Evolutionary conservation across 2,797 vertebrate genomes (phyloP).

Genomic region (Schizothorax lantsangensis): DNA sequence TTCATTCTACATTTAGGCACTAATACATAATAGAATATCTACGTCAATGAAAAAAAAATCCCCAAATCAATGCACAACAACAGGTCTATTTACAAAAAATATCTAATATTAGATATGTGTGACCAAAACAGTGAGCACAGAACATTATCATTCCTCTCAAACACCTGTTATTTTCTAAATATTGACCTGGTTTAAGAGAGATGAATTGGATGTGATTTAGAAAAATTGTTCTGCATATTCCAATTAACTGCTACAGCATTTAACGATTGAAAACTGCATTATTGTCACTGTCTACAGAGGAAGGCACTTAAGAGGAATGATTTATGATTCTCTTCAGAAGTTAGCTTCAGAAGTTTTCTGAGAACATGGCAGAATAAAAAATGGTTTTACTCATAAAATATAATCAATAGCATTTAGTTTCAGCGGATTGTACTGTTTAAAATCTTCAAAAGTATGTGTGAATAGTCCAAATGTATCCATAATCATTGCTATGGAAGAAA

Average conservation of each 20-base stretch:
- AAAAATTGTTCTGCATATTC: slow-evolving; percentile 36
- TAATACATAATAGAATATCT: slow-evolving; percentile 70
- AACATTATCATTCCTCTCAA: slow-evolving; percentile 80
- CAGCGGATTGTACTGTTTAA: slow-evolving; percentile 38
- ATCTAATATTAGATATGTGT: slow-evolving; percentile 58
- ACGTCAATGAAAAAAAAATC: slow-evolving; percentile 64
- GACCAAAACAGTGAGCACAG: slow-evolving; percentile 52
- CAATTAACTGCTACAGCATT: slow-evolving; percentile 50
- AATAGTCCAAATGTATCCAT: slow-evolving; percentile 23
- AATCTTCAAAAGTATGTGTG: slow-evolving; percentile 3
- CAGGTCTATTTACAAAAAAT: slow-evolving; percentile 75
- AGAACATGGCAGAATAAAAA: slow-evolving; percentile 14
- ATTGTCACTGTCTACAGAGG: slow-evolving; percentile 50
- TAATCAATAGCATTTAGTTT: not conserved
- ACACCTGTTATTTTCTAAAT: slow-evolving; percentile 66
- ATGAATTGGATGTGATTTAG: slow-evolving; percentile 33
- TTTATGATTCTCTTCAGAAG: slow-evolving; percentile 55
- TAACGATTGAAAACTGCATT: slow-evolving; percentile 46
- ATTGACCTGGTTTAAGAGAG: slow-evolving; percentile 20
- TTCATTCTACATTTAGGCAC: slow-evolving; percentile 79
- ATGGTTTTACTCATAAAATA: slow-evolving; percentile 1
- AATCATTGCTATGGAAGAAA: not conserved
- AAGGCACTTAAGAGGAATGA: slow-evolving; percentile 86
- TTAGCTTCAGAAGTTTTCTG: slow-evolving; percentile 34
- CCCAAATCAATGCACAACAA: slow-evolving; percentile 70